phyloP scores from a whole-genome alignment of 2,797 vertebrate species.

The Monodelphis domestica region DNA sequence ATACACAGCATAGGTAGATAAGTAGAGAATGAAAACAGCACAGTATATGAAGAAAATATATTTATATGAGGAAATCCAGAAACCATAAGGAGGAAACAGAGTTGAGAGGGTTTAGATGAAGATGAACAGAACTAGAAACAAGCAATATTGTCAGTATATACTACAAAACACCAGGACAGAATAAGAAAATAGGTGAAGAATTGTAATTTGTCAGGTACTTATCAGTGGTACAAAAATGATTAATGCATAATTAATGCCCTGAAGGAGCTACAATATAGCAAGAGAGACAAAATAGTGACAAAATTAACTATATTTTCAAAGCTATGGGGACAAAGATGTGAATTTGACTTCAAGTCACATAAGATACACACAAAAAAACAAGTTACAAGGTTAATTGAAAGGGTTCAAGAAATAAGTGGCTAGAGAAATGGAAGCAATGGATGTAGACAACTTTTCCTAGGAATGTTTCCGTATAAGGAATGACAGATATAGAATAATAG shows the following conservation, averaged over 20 bases:
- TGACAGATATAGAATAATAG: background rate
- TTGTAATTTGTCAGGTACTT: background rate
- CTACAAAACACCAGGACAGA: background rate
- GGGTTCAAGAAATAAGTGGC: background rate
- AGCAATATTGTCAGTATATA: background rate
- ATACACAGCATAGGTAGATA: background rate
- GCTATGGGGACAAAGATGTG: background rate
- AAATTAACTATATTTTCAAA: background rate
- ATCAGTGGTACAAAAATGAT: background rate
- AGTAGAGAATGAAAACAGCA: background rate
- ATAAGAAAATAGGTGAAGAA: background rate
- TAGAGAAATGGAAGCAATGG: background rate
- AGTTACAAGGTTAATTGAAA: background rate
- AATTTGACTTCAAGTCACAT: background rate
- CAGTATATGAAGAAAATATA: background rate
- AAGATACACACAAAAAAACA: background rate
- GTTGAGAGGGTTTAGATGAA: background rate
- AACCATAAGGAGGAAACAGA: background rate
- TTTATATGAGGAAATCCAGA: background rate
- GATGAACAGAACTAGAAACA: background rate
- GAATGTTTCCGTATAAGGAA: background rate
- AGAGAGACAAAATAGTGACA: background rate
- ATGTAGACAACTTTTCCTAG: background rate
- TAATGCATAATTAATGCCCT: background rate
- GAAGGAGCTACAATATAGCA: background rate